These are phyloP conservation scores for Zaprionus taronus DNA, from an alignment of 1,140 invertebrate genomes.

Conservation along the genomic window DNA sequence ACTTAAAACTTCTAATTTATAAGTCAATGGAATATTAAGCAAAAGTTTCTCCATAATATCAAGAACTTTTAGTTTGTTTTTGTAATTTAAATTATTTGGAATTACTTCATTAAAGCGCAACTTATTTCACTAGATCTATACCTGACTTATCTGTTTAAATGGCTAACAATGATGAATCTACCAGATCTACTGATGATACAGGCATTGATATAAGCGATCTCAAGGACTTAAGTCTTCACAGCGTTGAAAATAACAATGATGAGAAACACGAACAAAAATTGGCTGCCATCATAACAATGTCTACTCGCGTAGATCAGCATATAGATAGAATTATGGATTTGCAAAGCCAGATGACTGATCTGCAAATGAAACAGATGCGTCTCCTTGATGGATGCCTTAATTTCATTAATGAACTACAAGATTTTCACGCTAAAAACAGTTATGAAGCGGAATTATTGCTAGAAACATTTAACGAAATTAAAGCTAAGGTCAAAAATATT, in stretches of 20 bases:
- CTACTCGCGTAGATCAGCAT: constrained; percentile 35
- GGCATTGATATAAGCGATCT: too few species aligned
- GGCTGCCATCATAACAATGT: constrained; percentile 28
- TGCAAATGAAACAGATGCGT: constrained; percentile 33
- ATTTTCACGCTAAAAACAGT: constrained; percentile 2
- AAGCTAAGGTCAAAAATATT: constrained; percentile 29
- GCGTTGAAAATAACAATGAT: not conserved
- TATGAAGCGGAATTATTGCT: constrained; percentile 27
- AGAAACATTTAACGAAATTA: constrained; percentile 34
- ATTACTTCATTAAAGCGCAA: too few species aligned
- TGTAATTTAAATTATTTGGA: too few species aligned
- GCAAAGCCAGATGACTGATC: constrained; percentile 33
- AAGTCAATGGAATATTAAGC: too few species aligned
- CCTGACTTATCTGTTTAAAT: too few species aligned
- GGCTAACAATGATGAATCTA: too few species aligned
- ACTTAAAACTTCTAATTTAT: too few species aligned
- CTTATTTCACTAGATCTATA: too few species aligned
- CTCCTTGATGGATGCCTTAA: constrained; percentile 42
- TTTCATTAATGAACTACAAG: constrained; percentile 36
- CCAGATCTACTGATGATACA: too few species aligned
- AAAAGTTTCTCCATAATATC: too few species aligned
- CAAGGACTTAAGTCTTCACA: too few species aligned
- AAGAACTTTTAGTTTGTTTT: too few species aligned
- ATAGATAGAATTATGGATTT: constrained; percentile 31
- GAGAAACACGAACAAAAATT: constrained; percentile 26